These are phyloP conservation scores for Yasuhikotakia modesta DNA, from an alignment of 2,797 vertebrate species.

Conservation along the genomic window DNA sequence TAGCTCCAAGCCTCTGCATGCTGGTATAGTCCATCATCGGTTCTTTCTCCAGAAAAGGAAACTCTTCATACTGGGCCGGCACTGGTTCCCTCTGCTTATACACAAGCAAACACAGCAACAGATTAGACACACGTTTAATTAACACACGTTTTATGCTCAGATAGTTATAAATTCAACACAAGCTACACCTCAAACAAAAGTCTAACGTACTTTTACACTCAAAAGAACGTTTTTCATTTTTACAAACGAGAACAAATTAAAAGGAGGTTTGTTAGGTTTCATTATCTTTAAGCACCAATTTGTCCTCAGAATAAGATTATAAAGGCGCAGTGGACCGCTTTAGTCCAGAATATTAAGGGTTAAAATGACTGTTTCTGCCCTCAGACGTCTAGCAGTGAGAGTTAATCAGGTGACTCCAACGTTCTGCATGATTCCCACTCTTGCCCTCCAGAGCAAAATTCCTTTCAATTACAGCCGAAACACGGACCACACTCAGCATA, in stretches of 20 bases:
- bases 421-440: background rate
- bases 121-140: background rate
- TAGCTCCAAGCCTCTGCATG: conserved; percentile 94
- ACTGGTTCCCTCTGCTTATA: conserved; percentile 77
- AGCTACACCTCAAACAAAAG: too few species aligned
- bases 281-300: too few species aligned
- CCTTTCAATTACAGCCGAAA: conserved; percentile 8
- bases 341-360: background rate
- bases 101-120: conserved; percentile 28
- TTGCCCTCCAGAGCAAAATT: conserved; percentile 3
- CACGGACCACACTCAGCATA: background rate
- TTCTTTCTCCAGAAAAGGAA: conserved; percentile 88
- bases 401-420: conserved; percentile 23
- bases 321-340: background rate
- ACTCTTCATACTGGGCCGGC: conserved; percentile 87
- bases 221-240: too few species aligned
- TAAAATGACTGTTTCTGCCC: background rate
- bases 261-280: too few species aligned
- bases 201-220: too few species aligned
- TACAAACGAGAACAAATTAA: too few species aligned
- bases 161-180: too few species aligned
- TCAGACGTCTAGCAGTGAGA: background rate
- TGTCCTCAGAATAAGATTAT: too few species aligned
- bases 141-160: too few species aligned
- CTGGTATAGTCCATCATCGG: conserved; percentile 88